Evolutionary conservation across 2,888 invertebrate species (phyloP), one percentile per base, ranked within the genome.

Genomic region (Anaspis maculata): DNA sequence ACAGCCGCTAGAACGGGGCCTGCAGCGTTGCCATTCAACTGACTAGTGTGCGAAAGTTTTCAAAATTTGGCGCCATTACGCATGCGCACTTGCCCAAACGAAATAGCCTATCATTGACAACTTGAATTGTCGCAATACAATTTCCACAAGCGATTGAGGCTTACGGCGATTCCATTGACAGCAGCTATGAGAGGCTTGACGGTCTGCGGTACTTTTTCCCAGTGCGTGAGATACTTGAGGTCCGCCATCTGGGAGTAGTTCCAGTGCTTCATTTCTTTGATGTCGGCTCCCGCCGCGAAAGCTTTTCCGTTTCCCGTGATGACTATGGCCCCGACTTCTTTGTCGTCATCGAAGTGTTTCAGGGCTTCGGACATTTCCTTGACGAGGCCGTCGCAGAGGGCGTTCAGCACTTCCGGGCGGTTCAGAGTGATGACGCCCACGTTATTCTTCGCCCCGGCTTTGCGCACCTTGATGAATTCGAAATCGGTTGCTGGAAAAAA

Each of bases 101-200:
- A n/a, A n/a, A n/a, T n/a, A n/a, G n/a, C n/a, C n/a, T n/a, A n/a
- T n/a, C n/a, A n/a, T n/a, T n/a, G n/a, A n/a, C n/a, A n/a, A n/a
- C n/a, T n/a, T n/a, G n/a, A n/a, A n/a, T n/a, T n/a, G n/a, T n/a
- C n/a, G n/a, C n/a, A n/a, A n/a, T n/a, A n/a, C n/a, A n/a, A n/a
- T n/a, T n/a, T n/a, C n/a, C n/a, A n/a, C n/a, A n/a, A n/a, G n/a
- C n/a, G n/a, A n/a, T n/a, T n/a, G n/a, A n/a, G n/a, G n/a, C 30
- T 22, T 15, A 32, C 25, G 3, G 30, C 28, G 70, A 85, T 97
- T 33, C 98, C 98, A 65, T 98, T 98, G 13, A 99, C 98, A 37
- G 97, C 98, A 19, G 98, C 98, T 53, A 98, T 94, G 30, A 95
- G 72, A 2, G 98, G 98, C 60, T 97, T 98, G 34, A 73, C 78